Evolutionary conservation across 2,113 vertebrate genomes (phyloP).

Genomic region (Calidris pygmaea): DNA sequence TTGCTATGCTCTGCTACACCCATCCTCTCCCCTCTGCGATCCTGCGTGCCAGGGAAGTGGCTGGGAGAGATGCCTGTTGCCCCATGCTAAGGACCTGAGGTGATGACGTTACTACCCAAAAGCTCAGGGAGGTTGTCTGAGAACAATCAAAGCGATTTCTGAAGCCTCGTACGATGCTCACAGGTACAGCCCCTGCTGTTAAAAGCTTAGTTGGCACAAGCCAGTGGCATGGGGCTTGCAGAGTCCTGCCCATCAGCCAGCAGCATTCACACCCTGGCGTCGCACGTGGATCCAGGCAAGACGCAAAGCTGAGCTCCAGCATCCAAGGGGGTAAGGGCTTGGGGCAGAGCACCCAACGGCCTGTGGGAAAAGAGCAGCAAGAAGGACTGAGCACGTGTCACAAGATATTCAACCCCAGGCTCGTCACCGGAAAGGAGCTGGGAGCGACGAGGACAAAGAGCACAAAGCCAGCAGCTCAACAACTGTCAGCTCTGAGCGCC

Average conservation of each 20-base stretch:
- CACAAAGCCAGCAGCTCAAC: slow-evolving; percentile 36
- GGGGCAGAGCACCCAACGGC: not conserved
- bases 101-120: not conserved
- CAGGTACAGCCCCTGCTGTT: not conserved
- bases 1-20: not conserved
- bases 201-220: not conserved
- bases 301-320: not conserved
- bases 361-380: not conserved
- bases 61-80: not conserved
- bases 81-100: not conserved
- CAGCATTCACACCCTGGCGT: not conserved
- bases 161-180: not conserved
- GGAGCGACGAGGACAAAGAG: not conserved
- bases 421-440: slow-evolving; percentile 25
- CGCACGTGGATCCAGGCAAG: not conserved
- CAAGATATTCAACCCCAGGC: not conserved
- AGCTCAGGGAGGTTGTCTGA: not conserved
- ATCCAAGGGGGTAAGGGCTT: not conserved
- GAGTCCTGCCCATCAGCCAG: not conserved
- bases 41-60: not conserved
- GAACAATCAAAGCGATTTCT: not conserved
- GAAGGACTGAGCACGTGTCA: not conserved
- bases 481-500: slow-evolving; percentile 23
- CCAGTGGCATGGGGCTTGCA: not conserved
- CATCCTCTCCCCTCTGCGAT: not conserved